phyloP scores from a whole-genome alignment of 2,797 vertebrate genomes.

The Percopsis omiscomaycus region DNA sequence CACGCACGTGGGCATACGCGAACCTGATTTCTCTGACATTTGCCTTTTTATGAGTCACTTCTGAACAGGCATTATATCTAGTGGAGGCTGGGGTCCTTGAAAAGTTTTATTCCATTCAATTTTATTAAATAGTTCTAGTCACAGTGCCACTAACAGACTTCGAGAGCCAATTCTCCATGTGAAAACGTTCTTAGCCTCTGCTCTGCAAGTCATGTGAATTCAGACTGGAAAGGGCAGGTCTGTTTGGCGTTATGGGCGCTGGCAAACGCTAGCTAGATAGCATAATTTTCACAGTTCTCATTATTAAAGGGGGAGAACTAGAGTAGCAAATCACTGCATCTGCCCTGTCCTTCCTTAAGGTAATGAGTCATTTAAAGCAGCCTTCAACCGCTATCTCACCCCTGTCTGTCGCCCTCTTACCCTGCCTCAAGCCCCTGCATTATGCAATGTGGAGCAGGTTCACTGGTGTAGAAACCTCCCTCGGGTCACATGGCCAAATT shows the following conservation, averaged over 20 bases:
- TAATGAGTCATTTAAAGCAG: slow-evolving; percentile 44
- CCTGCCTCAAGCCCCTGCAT: slow-evolving; percentile 1
- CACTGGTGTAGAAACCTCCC: background rate
- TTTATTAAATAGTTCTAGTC: slow-evolving; percentile 41
- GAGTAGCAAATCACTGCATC: slow-evolving; percentile 41
- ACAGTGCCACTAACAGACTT: slow-evolving; percentile 40
- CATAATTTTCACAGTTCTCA: slow-evolving; percentile 17
- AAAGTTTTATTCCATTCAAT: slow-evolving; percentile 45
- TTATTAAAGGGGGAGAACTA: slow-evolving; percentile 39
- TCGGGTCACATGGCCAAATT: background rate
- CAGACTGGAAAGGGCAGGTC: slow-evolving; percentile 13
- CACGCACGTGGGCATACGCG: slow-evolving; percentile 15
- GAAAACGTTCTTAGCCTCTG: slow-evolving; percentile 43
- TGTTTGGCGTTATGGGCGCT: slow-evolving; percentile 17
- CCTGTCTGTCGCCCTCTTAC: slow-evolving; percentile 37
- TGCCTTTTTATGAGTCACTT: slow-evolving; percentile 53
- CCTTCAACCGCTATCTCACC: slow-evolving; percentile 45
- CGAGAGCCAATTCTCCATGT: slow-evolving; percentile 32
- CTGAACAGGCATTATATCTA: slow-evolving; percentile 42
- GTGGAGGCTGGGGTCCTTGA: slow-evolving; percentile 29
- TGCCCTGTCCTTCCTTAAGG: slow-evolving; percentile 24
- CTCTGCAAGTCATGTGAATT: slow-evolving; percentile 6
- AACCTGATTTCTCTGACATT: slow-evolving; percentile 47
- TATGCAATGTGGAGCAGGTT: too few species aligned
- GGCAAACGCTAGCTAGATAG: slow-evolving; percentile 38